These are phyloP conservation scores for Epinephelus lanceolatus DNA, from an alignment of 2,113 vertebrate genomes.

Conservation along the genomic window DNA sequence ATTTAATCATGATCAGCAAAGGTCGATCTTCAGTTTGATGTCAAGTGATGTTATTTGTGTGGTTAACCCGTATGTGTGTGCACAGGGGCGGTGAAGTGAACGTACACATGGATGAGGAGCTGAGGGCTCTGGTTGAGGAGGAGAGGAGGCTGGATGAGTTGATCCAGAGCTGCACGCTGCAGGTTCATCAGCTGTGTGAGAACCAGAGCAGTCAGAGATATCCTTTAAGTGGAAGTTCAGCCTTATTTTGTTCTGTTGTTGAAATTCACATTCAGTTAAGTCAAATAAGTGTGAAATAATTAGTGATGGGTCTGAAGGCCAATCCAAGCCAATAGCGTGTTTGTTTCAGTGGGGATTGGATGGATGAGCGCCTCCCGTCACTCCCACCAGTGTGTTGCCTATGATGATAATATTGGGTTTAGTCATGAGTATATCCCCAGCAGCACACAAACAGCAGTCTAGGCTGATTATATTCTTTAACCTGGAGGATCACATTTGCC, in stretches of 20 bases:
- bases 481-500: slow-evolving; percentile 86
- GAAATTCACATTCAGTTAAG: not conserved
- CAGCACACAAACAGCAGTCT: not conserved
- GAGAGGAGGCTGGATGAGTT: slow-evolving; percentile 93
- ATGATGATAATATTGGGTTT: not conserved
- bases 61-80: not conserved
- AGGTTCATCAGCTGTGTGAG: slow-evolving; percentile 90
- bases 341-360: not conserved
- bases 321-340: not conserved
- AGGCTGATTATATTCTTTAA: slow-evolving; percentile 81
- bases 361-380: not conserved
- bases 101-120: accelerated
- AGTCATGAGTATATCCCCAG: not conserved
- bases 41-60: not conserved
- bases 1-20: not conserved
- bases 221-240: slow-evolving; percentile 84
- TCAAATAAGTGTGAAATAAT: not conserved
- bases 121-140: slow-evolving; percentile 87
- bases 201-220: slow-evolving; percentile 92
- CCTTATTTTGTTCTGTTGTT: not conserved
- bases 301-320: not conserved
- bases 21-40: not conserved
- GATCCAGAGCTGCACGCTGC: slow-evolving; percentile 89
- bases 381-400: not conserved
- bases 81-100: slow-evolving; percentile 84